Evolutionary conservation across 2,113 vertebrate genomes (phyloP).

Genomic region (Tetraodon nigroviridis): DNA sequence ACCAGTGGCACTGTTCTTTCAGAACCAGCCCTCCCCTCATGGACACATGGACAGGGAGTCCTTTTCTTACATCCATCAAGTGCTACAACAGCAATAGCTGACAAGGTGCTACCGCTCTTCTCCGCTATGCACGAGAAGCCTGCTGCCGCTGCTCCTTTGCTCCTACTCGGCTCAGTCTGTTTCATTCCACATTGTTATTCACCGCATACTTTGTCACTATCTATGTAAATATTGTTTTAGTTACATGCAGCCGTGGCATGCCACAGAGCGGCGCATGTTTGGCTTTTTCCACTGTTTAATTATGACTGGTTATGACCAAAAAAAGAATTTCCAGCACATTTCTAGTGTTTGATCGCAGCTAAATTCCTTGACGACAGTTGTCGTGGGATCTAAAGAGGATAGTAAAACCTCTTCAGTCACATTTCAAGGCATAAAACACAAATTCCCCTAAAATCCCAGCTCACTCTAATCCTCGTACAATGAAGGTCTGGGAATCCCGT

Average conservation of each 20-base stretch:
- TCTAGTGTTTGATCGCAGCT: constrained; percentile 34
- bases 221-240: constrained; percentile 58
- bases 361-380: constrained; percentile 57
- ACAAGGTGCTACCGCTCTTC: background rate
- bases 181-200: constrained; percentile 41
- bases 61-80: constrained; percentile 1
- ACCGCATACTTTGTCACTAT: constrained; percentile 38
- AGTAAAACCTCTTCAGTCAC: constrained; percentile 65
- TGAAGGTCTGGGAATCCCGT: constrained; percentile 33
- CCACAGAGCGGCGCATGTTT: constrained; percentile 1
- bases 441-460: constrained; percentile 58
- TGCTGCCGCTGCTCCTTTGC: constrained; percentile 3
- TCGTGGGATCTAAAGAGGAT: constrained; percentile 49
- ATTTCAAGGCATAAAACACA: constrained; percentile 62
- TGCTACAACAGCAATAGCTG: background rate
- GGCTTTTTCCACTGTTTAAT: constrained; percentile 20
- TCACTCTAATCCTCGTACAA: constrained; percentile 64
- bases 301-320: constrained; percentile 40
- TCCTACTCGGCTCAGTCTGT: constrained; percentile 30
- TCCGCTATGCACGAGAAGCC: background rate
- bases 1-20: constrained; percentile 25
- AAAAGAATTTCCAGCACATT: constrained; percentile 58
- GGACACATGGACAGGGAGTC: background rate
- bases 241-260: constrained; percentile 40
- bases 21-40: constrained; percentile 9